Conservation (phyloP, 2,888 invertebrate species). For the Abrostola triplasia region DNA sequence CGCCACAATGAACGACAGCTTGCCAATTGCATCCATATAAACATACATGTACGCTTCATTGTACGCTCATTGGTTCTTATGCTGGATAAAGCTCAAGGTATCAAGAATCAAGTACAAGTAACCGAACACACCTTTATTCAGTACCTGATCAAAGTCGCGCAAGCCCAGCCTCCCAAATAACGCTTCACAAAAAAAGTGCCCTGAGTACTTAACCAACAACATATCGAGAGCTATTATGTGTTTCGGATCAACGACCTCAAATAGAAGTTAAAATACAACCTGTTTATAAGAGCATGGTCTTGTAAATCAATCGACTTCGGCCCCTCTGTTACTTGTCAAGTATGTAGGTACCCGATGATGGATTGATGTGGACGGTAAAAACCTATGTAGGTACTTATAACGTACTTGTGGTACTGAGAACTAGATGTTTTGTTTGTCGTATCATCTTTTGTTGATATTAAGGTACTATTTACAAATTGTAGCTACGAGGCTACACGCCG, state of each 20-base stretch:
- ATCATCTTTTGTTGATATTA: too few relatives aligned
- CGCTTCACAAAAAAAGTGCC: conserved; percentile 3
- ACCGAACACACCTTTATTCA: too few relatives aligned
- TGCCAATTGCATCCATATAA: too few relatives aligned
- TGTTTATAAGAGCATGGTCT: conserved; percentile 52
- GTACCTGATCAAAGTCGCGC: neutral
- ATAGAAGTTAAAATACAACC: conserved; percentile 55
- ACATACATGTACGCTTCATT: too few relatives aligned
- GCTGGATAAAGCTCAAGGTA: too few relatives aligned
- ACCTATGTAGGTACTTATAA: conserved; percentile 16
- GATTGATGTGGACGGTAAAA: conserved; percentile 51
- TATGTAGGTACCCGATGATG: conserved; percentile 46
- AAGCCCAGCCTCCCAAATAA: neutral
- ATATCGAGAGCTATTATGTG: conserved; percentile 33
- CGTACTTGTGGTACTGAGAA: conserved; percentile 30
- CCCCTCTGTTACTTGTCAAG: conserved; percentile 43
- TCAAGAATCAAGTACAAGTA: too few relatives aligned
- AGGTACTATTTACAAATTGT: too few relatives aligned
- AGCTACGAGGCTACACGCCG: too few relatives aligned
- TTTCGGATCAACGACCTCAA: conserved; percentile 45
- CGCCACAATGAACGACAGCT: too few relatives aligned
- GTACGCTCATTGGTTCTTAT: too few relatives aligned
- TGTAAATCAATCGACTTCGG: conserved; percentile 57
- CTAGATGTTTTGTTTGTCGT: neutral
- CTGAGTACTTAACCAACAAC: conserved; percentile 25